Conservation (phyloP, 2,797 vertebrate genomes). For the Peromyscus aztecus region DNA sequence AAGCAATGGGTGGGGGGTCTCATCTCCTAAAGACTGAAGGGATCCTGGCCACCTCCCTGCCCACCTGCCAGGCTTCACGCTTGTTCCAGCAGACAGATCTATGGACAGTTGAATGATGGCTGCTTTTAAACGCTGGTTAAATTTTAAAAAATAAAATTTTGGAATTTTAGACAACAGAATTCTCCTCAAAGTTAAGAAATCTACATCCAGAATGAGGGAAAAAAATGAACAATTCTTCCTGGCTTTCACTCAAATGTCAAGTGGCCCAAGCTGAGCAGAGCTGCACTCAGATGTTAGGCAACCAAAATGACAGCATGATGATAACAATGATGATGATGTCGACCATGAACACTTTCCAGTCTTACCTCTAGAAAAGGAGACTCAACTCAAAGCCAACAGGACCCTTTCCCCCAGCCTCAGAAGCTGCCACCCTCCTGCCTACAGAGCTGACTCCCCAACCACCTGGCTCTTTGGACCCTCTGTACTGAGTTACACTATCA, state of each 20-base stretch:
- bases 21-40: neutral
- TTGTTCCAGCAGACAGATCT: neutral
- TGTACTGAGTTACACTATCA: neutral
- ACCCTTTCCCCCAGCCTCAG: neutral
- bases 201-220: neutral
- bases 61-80: neutral
- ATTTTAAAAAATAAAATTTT: neutral
- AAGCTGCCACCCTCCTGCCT: neutral
- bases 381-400: no score
- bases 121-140: neutral
- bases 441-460: neutral
- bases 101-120: neutral
- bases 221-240: no score
- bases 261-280: no score
- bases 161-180: neutral
- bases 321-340: fast-evolving
- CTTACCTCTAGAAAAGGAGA: neutral
- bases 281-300: neutral
- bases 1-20: fast-evolving
- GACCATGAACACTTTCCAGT: neutral
- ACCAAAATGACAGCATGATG: neutral
- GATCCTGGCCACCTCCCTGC: neutral
- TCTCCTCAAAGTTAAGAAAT: neutral
- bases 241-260: neutral
- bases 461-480: neutral